Percentiles rank a stretch among this genome's conserved stretches.
Evolutionary conservation across 2,113 vertebrate species (phyloP).

Genomic region (Fregetta grallaria): DNA sequence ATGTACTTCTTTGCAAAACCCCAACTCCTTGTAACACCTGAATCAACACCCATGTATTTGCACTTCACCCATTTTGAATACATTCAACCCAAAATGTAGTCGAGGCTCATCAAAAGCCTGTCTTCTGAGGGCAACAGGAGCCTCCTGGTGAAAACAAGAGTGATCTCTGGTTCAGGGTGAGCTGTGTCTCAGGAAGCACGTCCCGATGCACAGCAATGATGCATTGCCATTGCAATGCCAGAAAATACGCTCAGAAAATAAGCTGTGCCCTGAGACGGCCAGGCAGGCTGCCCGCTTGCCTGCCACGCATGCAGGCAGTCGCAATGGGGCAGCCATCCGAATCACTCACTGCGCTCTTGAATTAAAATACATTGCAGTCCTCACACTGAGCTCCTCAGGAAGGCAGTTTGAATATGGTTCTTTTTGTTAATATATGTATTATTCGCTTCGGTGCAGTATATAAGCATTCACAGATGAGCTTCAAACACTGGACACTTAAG

Average conservation of each 20-base stretch:
- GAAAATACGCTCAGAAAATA: neutral
- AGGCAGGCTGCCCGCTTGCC: neutral
- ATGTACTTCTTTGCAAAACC: neutral
- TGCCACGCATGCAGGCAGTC: neutral
- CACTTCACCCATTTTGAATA: neutral
- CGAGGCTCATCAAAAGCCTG: neutral
- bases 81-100: neutral
- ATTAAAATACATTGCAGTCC: neutral
- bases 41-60: neutral
- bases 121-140: neutral
- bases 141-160: neutral
- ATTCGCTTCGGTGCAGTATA: neutral
- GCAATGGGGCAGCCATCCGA: accelerated
- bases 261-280: accelerated
- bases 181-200: neutral
- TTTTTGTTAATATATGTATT: neutral
- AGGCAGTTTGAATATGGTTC: neutral
- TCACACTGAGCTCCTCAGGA: neutral
- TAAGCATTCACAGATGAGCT: neutral
- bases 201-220: accelerated
- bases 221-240: neutral
- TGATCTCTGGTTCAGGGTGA: neutral
- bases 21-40: neutral
- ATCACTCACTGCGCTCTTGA: neutral
- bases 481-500: neutral